Evolutionary conservation across 2,113 vertebrate species (phyloP), one percentile per base, ranked within the genome.

Genomic region (Marmota monax): DNA sequence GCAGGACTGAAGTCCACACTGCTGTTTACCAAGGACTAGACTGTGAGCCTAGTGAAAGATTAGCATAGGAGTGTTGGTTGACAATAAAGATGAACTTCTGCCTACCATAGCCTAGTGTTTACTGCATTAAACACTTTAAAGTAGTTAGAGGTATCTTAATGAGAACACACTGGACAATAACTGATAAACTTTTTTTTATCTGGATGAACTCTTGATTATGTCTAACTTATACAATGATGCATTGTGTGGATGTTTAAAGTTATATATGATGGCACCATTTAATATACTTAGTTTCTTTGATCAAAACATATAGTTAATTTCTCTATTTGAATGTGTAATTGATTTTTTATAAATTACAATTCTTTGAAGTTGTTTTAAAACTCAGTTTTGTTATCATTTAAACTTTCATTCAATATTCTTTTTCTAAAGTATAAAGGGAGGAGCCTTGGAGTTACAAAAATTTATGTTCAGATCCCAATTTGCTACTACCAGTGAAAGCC

Each of bases 1-100:
- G 18, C 8, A 94, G n/a, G 32, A 13, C 7, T 72, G 34, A 6
- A 2, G 12, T n/a, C 17, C 17, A 78, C 5, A 45, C 7, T 17
- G 29, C 3, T 48, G 39, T 61, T 53, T 78, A 7, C 27, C 20
- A 69, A 78, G n/a, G 4, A 84, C 39, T 48, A 48, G 39, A 93
- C 1, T 78, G 74, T 39, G 67, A 93, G 1, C 42, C 42, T 42
- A 42, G 42, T 42, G 42, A 42, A 42, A 34, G 13, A 87, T 84
- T 92, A 23, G 6, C 69, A 89, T 2, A 86, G 10, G 3, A 70
- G 9, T 34, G 29, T 16, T 48, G 73, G 23, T 0, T 32, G 10
- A 93, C 32, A 92, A 23, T n/a, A 92, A 97, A 85, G n/a, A 86
- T 18, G 48, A 61, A 16, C 0, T 97, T 84, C 48, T 94, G 10